These are phyloP conservation scores for Oreortyx pictus DNA, from an alignment of 2,797 vertebrate species.

Conservation along the genomic window DNA sequence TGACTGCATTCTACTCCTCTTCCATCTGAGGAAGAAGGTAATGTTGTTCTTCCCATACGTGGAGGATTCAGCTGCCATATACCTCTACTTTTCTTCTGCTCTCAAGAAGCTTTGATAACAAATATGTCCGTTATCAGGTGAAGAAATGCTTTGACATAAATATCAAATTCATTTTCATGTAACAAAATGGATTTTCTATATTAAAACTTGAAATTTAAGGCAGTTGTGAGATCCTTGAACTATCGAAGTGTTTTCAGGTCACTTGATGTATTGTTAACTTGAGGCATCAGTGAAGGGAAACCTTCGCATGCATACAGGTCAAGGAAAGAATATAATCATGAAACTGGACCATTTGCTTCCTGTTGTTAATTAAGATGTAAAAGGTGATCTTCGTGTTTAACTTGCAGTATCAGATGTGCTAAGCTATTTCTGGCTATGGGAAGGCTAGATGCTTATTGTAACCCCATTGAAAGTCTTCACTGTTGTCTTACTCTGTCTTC, in stretches of 20 bases:
- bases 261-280: background rate
- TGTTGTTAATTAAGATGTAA: background rate
- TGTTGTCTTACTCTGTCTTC: background rate
- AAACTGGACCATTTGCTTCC: background rate
- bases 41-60: background rate
- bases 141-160: background rate
- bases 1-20: background rate
- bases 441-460: background rate
- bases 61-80: background rate
- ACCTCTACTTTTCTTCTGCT: background rate
- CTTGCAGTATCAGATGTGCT: background rate
- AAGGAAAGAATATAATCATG: background rate
- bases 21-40: background rate
- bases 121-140: no score
- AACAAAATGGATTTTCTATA: background rate
- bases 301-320: background rate
- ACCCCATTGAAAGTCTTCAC: background rate
- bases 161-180: background rate
- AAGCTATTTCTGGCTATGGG: background rate
- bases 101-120: background rate
- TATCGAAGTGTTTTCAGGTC: background rate
- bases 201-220: background rate
- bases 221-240: background rate
- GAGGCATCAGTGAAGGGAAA: background rate
- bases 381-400: accelerated